Evolutionary conservation across 2,888 invertebrate genomes (phyloP).

Genomic region (Drosophila mercatorum): DNA sequence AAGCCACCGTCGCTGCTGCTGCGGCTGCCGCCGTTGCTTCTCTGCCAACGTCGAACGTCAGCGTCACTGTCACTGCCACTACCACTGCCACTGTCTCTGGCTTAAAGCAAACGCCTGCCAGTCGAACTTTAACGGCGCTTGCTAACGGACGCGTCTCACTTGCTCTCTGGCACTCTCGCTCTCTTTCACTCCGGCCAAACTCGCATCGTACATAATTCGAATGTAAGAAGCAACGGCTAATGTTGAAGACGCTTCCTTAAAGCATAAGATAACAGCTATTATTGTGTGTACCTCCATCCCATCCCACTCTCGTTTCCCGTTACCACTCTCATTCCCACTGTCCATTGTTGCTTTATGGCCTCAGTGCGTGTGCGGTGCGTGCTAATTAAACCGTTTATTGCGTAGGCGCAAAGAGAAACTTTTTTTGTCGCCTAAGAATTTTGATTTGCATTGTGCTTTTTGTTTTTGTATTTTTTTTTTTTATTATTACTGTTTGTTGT

Average conservation of each 20-base stretch:
- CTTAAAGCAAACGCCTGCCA: slow-evolving; percentile 52
- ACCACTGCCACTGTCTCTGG: slow-evolving; percentile 30
- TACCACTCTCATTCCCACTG: slow-evolving; percentile 6
- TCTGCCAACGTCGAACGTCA: slow-evolving; percentile 42
- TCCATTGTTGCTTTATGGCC: slow-evolving; percentile 36
- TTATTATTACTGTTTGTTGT: slow-evolving; percentile 31
- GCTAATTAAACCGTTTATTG: slow-evolving; percentile 56
- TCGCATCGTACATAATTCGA: slow-evolving; percentile 27
- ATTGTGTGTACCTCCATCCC: slow-evolving; percentile 3
- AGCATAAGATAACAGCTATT: slow-evolving; percentile 7
- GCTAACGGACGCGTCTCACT: slow-evolving; percentile 68
- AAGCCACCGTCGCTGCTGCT: background rate
- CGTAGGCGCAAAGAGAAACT: slow-evolving; percentile 74
- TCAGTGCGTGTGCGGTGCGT: slow-evolving; percentile 60
- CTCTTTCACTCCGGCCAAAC: slow-evolving; percentile 18
- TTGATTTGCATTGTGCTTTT: slow-evolving; percentile 40
- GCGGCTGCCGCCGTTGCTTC: slow-evolving; percentile 1
- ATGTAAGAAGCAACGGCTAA: slow-evolving; percentile 51
- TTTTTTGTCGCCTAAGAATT: slow-evolving; percentile 48
- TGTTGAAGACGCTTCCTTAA: slow-evolving; percentile 47
- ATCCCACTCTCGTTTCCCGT: background rate
- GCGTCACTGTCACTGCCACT: slow-evolving; percentile 22
- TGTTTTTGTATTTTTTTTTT: slow-evolving; percentile 15
- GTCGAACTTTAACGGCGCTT: slow-evolving; percentile 69
- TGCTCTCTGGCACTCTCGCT: slow-evolving; percentile 28